These are phyloP conservation scores for Zophobas atratus DNA, from an alignment of 1,140 invertebrate genomes.

Conservation along the genomic window DNA sequence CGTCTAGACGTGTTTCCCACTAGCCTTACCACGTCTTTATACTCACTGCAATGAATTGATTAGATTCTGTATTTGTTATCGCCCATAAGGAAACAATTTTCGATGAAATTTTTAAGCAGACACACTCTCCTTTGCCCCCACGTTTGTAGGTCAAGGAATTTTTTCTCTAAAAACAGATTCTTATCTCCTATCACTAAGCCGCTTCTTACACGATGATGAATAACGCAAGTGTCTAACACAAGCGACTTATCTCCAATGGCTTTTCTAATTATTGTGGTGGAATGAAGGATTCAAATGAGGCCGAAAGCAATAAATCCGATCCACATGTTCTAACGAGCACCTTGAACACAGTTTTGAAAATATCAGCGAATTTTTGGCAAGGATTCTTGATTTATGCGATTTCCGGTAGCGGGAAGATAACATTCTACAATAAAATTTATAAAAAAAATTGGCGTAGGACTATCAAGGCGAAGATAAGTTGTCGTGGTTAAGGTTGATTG, in stretches of 20 bases:
- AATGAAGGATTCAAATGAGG: too few relatives aligned
- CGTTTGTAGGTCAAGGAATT: slow-evolving; percentile 26
- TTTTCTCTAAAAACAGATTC: slow-evolving; percentile 29
- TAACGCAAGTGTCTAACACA: background rate
- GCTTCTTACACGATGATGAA: background rate
- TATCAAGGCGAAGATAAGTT: background rate
- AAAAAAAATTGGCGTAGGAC: background rate
- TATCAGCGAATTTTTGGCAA: slow-evolving; percentile 23
- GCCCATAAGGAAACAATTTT: too few relatives aligned
- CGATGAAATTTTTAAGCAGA: background rate
- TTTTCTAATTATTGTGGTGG: background rate
- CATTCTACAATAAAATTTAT: background rate
- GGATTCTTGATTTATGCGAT: slow-evolving; percentile 3
- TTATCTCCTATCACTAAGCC: slow-evolving; percentile 17
- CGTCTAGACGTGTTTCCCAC: too few relatives aligned
- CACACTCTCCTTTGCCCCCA: slow-evolving; percentile 15
- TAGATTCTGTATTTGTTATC: too few relatives aligned
- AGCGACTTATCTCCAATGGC: background rate
- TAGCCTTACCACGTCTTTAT: too few relatives aligned
- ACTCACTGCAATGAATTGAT: too few relatives aligned
- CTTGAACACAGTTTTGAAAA: slow-evolving; percentile 21
- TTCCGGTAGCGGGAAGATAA: background rate
- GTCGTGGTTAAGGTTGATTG: too few relatives aligned
- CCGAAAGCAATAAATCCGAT: background rate
- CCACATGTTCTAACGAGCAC: background rate